Evolutionary conservation across 2,888 invertebrate species (phyloP).

Genomic region (Shargacucullia verbasci): DNA sequence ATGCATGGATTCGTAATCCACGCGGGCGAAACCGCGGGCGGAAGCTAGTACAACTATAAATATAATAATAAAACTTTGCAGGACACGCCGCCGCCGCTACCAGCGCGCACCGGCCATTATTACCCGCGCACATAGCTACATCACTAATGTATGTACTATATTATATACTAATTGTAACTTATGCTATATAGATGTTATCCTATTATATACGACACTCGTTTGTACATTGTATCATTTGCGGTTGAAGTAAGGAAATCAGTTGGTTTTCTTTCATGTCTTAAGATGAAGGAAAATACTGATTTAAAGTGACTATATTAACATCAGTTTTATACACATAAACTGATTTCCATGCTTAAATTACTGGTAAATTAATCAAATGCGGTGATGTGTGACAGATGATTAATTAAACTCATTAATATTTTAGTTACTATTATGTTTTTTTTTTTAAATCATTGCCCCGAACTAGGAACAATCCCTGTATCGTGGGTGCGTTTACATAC

Average conservation of each 20-base stretch:
- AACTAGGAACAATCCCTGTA: no score
- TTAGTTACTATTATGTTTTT: no score
- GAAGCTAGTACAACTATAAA: no score
- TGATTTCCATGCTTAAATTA: slow-evolving; percentile 16
- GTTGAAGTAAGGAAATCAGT: slow-evolving; percentile 16
- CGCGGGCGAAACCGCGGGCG: no score
- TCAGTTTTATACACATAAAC: not conserved
- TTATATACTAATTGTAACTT: slow-evolving; percentile 35
- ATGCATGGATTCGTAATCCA: no score
- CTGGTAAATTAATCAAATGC: not conserved
- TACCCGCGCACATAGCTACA: slow-evolving; percentile 83
- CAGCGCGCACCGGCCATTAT: slow-evolving; percentile 85
- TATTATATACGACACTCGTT: slow-evolving; percentile 24
- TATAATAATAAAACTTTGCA: no score
- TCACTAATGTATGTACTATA: slow-evolving; percentile 45
- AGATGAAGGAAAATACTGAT: no score
- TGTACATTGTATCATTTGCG: slow-evolving; percentile 9
- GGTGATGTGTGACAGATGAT: slow-evolving; percentile 1
- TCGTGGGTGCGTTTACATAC: no score
- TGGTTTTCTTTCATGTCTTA: no score
- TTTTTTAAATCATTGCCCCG: no score
- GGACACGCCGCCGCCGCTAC: slow-evolving; percentile 85
- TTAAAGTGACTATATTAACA: no score
- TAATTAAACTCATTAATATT: not conserved
- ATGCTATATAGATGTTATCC: slow-evolving; percentile 33